A percentile compares a stretch with the other conserved stretches of the same genome.
Evolutionary conservation across 2,888 invertebrate species (phyloP).

Genomic region (Tinea semifulvella): DNA sequence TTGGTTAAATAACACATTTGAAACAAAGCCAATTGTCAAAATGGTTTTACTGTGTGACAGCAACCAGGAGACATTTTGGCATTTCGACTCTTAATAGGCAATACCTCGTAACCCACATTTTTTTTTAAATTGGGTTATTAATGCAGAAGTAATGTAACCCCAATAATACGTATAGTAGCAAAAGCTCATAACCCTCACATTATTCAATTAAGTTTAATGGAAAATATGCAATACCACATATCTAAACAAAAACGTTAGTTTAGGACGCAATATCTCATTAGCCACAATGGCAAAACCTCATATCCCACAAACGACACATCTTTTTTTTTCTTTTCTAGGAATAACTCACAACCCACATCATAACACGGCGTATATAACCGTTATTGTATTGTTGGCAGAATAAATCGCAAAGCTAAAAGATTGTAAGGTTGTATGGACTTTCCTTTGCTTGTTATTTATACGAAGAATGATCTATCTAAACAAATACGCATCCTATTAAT

Average conservation of each 20-base stretch:
- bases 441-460: neutral
- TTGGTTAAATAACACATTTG: too few relatives aligned
- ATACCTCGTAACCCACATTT: constrained; percentile 14
- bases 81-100: constrained; percentile 12
- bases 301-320: constrained; percentile 1
- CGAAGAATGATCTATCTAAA: too few relatives aligned
- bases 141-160: constrained; percentile 2
- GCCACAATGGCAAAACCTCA: constrained; percentile 13
- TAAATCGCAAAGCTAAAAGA: neutral
- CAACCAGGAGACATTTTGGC: too few relatives aligned
- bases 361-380: neutral
- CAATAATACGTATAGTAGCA: constrained; percentile 6
- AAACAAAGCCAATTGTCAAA: too few relatives aligned
- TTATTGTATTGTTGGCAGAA: constrained; percentile 5
- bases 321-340: neutral
- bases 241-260: constrained; percentile 7
- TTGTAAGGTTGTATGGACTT: neutral
- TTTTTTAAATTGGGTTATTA: constrained; percentile 7
- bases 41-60: too few relatives aligned
- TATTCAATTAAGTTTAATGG: neutral
- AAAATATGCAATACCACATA: constrained; percentile 13
- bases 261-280: constrained; percentile 12
- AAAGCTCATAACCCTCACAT: constrained; percentile 12
- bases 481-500: too few relatives aligned
- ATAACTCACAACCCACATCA: constrained; percentile 13